Base-by-base conservation (phyloP, 2,888 invertebrate genomes). In the Drosophila picticornis region DNA sequence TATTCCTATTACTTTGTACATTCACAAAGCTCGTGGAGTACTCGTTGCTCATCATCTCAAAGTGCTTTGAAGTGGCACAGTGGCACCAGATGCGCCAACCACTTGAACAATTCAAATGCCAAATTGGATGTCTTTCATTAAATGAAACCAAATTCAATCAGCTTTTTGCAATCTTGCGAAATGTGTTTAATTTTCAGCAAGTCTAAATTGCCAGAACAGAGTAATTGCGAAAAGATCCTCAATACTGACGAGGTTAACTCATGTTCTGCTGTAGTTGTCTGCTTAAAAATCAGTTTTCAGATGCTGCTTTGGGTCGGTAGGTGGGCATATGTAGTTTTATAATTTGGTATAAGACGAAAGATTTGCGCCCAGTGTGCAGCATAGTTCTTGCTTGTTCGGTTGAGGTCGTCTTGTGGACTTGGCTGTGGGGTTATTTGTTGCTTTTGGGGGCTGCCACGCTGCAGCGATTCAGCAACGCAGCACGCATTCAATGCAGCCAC, bases 401-500 rank as follows among this genome's bases (percentile, higher is more conserved):
- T 74, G 74, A 73, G 83, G 83, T 79, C 68, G 83, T 51, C 55
- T 52, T 61, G 55, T 77, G 77, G 69, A 72, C 67, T 74, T 59
- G 70, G 55, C 69, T 72, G n/a, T 62, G 71, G 29, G 55, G 56
- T 64, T 71, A 38, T 62, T 53, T 53, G 73, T 75, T 52, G 52
- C 57, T 58, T 38, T 50, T 52, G 34, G 40, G 32, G 29, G 36
- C 31, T 51, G 50, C 11, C 29, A 50, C 31, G 25, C 27, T 25
- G 38, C 38, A 32, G 51, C 46, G 46, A 46, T 16, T 46, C 46
- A 25, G 27, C 46, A 25, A 25, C 60, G 65, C 55, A 58, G 72
- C 67, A 73, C 55, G 64, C 66, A 53, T 67, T 62, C 59, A 50
- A 67, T 52, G 53, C 67, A 77, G 53, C 43, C 29, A 52, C 11